A percentile compares a stretch with the other conserved stretches of the same genome.
Conservation (phyloP, 2,113 vertebrate genomes). For the Lanius ludovicianus region DNA sequence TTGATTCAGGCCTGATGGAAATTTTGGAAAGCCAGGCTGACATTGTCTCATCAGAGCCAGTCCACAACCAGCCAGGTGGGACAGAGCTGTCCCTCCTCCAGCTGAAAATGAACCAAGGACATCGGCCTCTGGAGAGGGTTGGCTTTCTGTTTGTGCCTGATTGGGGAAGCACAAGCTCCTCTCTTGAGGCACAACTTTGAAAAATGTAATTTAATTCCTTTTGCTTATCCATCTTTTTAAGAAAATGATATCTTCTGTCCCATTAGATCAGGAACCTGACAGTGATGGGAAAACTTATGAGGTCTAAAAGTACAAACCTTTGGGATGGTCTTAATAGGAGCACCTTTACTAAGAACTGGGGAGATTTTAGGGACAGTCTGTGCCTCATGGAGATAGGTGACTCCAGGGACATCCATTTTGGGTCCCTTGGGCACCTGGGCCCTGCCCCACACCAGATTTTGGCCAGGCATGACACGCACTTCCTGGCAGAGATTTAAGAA, state of each 20-base stretch:
- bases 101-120: neutral
- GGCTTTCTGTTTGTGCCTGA: neutral
- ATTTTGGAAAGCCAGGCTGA: neutral
- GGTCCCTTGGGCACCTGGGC: accelerated
- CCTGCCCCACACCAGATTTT: neutral
- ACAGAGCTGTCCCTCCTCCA: neutral
- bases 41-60: neutral
- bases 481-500: neutral
- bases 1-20: neutral
- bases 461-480: neutral
- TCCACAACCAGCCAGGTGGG: neutral
- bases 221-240: neutral
- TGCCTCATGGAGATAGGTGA: neutral
- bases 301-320: neutral
- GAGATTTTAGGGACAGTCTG: neutral
- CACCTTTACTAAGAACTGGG: neutral
- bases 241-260: neutral
- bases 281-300: neutral
- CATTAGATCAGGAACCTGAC: neutral
- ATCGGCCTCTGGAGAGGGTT: neutral
- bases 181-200: neutral
- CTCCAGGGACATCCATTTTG: accelerated
- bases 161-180: neutral
- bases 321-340: neutral
- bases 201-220: neutral